Evolutionary conservation across 2,113 vertebrate genomes (phyloP), one percentile per base, ranked within the genome.

Genomic region (Sapajus apella): DNA sequence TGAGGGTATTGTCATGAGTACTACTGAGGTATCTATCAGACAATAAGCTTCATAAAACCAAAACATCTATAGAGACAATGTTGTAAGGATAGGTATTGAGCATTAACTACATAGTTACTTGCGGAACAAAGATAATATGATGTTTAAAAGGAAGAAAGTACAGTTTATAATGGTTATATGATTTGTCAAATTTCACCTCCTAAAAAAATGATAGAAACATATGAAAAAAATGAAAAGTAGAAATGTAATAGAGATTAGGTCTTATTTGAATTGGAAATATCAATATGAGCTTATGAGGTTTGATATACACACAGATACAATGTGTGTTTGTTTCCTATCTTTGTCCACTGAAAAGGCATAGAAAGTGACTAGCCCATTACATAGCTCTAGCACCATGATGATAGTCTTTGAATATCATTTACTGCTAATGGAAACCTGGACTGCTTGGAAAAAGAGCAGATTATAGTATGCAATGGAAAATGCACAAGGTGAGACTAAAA

Each of bases 371-470:
- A 85, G 18, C 21, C 43, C n/a, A 83, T 7, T 18, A 77, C 8
- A 61, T 7, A 79, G 68, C 23, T 12, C 50, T 83, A 64, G n/a
- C 6, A 64, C 50, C 12, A 83, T 88, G 40, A 55, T 18, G 40
- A 21, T 76, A 35, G 11, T 87, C 37, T 83, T 94, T 56, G 82
- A 83, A 79, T 92, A 70, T 58, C 35, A 52, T 47, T 88, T 89
- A 89, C 21, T 52, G 45, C 30, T 70, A 56, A 76, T 32, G 21
- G 6, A 94, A 92, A 61, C 76, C 56, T 87, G 3, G 13, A 90
- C 20, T 96, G 90, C 58, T 87, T 70, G 21, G 16, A 35, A 87
- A 87, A 96, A 87, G 76, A 56, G 32, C 25, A 87, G 68, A 81
- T 43, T 61, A 58, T 13, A 70, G 8, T 45, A 23, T 87, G 43